Evolutionary conservation across 2,888 invertebrate species (phyloP).

Genomic region (Drosophila prostipennis): DNA sequence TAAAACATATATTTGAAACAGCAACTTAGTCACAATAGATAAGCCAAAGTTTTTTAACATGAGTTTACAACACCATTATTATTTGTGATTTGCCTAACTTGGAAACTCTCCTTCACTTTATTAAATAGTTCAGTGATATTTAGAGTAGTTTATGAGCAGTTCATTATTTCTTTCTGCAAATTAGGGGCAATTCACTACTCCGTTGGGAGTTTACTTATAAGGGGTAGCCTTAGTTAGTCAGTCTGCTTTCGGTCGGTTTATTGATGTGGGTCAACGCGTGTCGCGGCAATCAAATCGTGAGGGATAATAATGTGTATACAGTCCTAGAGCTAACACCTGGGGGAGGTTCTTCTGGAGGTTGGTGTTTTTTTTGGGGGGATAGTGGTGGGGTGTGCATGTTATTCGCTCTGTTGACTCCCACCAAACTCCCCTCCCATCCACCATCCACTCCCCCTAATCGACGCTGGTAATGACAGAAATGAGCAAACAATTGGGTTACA

Average conservation of each 20-base stretch:
- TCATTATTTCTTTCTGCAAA: neutral
- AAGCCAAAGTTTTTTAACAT: too few relatives aligned
- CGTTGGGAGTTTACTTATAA: neutral
- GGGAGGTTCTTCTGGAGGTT: conserved; percentile 9
- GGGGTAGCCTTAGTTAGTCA: conserved; percentile 16
- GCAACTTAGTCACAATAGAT: neutral
- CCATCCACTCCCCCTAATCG: conserved; percentile 24
- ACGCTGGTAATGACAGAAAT: conserved; percentile 44
- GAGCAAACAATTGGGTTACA: conserved; percentile 47
- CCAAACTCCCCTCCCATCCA: neutral
- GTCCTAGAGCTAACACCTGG: conserved; percentile 30
- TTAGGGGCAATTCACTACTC: neutral
- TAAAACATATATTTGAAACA: neutral
- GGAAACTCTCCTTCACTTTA: neutral
- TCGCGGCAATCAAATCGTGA: conserved; percentile 48
- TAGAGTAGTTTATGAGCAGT: too few relatives aligned
- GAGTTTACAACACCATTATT: neutral
- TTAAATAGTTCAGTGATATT: neutral
- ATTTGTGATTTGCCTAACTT: neutral
- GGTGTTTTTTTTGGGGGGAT: neutral
- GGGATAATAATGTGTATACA: conserved; percentile 47
- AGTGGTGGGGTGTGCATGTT: conserved; percentile 35
- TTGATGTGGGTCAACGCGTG: conserved; percentile 46
- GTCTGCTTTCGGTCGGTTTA: conserved; percentile 25
- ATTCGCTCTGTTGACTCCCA: conserved; percentile 32